Base-by-base conservation (phyloP, 2,113 vertebrate species). In the Trichomycterus rosablanca region DNA sequence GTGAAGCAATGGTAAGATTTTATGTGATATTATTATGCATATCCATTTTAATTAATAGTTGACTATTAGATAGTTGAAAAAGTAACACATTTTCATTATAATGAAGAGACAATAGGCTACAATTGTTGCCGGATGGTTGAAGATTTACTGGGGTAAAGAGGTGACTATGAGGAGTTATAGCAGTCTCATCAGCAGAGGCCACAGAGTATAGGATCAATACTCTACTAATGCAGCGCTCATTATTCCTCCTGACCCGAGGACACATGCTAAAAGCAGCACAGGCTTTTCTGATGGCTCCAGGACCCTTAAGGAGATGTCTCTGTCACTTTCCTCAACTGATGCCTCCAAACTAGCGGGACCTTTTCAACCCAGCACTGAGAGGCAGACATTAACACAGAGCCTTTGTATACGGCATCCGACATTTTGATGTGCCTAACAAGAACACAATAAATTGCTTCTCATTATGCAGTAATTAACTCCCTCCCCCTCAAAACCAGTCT, bases 381-480 rank as follows among this genome's bases (percentile, higher is more conserved):
- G 19, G 39, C 67, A 54, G 34, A 64, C 70, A 59, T 54, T 53
- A 70, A 76, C 58, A 39, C 71, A 28, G 39, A 54, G 64, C 61
- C 65, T 70, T 71, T 74, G 69, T 66, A 71, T 73, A 71, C 73
- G 50, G 66, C 63, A 82, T 81, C 76, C 78, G 68, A 73, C 83
- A 77, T 85, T 83, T 78, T 83, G 81, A 84, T 87, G 85, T 83
- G 84, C 83, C 82, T 87, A 89, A 89, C 85, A 86, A 89, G 87
- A 89, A 84, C 81, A 89, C 87, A 88, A 89, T 88, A 88, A 89
- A 89, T 89, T 86, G 87, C 85, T 84, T 80, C 86, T 89, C 86
- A 87, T 89, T 89, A 89, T 84, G 84, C 84, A 87, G 87, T 88
- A 88, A 89, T 89, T 89, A 89, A 88, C 86, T 89, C 84, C 78